Evolutionary conservation across 2,113 vertebrate genomes (phyloP).

Genomic region (Salvelinus namaycush): DNA sequence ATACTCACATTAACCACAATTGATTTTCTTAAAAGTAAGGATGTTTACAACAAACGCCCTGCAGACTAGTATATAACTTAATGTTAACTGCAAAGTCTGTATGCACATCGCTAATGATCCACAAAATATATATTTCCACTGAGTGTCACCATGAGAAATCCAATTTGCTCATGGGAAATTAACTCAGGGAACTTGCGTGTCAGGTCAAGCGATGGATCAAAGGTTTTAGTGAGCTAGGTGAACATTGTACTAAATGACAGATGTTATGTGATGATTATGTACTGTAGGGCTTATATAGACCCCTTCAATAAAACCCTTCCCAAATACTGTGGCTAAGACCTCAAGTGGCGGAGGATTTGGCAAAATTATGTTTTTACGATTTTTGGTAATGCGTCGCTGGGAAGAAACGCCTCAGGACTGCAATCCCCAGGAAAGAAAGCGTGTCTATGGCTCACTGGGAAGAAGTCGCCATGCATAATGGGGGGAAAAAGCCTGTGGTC

Average conservation of each 20-base stretch:
- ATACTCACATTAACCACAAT: background rate
- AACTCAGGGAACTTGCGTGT: constrained; percentile 49
- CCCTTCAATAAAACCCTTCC: background rate
- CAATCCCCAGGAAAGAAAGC: constrained; percentile 35
- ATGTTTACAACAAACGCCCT: background rate
- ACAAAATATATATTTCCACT: constrained; percentile 10
- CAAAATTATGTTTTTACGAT: constrained; percentile 38
- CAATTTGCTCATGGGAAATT: constrained; percentile 44
- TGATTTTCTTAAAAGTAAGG: background rate
- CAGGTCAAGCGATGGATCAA: constrained; percentile 48
- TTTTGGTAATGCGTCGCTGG: constrained; percentile 9
- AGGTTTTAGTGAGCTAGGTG: constrained; percentile 44
- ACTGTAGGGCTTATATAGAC: constrained; percentile 26
- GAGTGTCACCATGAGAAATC: constrained; percentile 35
- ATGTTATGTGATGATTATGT: constrained; percentile 40
- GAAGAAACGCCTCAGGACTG: constrained; percentile 25
- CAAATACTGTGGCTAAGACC: constrained; percentile 29
- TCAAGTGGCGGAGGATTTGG: constrained; percentile 24
- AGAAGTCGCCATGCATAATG: constrained; percentile 48
- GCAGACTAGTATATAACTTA: background rate
- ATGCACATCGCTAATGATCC: background rate
- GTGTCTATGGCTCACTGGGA: constrained; percentile 26
- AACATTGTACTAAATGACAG: constrained; percentile 59
- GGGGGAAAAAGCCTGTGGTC: constrained; percentile 64
- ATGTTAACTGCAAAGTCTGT: background rate